A percentile compares a stretch with the other conserved stretches of the same genome.
These are phyloP conservation scores for Uropetala carovei DNA, from an alignment of 2,888 invertebrate species.

Conservation along the genomic window DNA sequence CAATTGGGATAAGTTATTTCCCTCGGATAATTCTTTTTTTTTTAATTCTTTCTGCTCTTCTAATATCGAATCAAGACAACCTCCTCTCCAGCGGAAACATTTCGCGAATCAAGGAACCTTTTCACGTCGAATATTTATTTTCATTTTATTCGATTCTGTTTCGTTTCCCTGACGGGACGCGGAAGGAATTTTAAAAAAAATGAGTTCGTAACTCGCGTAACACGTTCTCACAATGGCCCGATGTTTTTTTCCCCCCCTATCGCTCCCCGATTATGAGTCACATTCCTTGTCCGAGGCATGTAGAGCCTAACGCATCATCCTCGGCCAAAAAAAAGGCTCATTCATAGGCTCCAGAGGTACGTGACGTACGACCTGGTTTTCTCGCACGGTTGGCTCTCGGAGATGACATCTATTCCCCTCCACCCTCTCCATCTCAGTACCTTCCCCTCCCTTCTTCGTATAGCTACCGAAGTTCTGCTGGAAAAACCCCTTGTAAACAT, in stretches of 20 bases:
- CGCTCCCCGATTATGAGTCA: neutral
- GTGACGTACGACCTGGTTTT: neutral
- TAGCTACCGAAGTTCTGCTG: no score
- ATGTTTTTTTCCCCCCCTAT: neutral
- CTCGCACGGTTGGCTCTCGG: neutral
- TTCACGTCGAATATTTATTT: neutral
- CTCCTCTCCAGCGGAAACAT: no score
- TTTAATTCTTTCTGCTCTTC: no score
- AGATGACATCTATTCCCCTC: neutral
- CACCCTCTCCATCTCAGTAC: no score
- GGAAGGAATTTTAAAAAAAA: neutral
- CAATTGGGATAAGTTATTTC: no score
- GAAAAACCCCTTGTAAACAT: no score
- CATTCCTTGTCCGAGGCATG: neutral
- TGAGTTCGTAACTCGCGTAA: neutral
- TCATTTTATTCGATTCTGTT: neutral
- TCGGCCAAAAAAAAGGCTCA: neutral
- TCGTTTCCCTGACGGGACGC: neutral
- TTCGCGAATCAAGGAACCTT: no score
- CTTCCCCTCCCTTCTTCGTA: no score
- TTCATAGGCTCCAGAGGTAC: neutral
- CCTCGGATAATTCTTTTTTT: no score
- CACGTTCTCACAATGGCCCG: neutral
- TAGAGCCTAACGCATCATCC: constrained; percentile 13
- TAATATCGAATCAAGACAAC: no score